These are phyloP conservation scores for Periophthalmus modestus DNA, from an alignment of 2,113 vertebrate genomes.

Conservation along the genomic window DNA sequence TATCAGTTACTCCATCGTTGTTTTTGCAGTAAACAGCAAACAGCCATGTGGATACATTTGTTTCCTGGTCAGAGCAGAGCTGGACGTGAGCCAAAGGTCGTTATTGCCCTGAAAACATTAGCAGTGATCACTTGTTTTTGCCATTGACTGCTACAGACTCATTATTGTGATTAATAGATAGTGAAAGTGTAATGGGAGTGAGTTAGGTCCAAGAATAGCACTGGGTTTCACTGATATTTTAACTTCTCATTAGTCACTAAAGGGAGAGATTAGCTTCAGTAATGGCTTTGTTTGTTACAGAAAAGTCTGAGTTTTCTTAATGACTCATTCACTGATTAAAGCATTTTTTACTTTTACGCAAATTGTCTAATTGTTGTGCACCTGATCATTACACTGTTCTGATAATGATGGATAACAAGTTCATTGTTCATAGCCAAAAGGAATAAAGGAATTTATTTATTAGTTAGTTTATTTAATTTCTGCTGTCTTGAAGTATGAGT, in stretches of 20 bases:
- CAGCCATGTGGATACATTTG: constrained; percentile 32
- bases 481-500: neutral
- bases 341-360: neutral
- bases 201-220: constrained; percentile 42
- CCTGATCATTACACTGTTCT: constrained; percentile 21
- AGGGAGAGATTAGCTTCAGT: constrained; percentile 27
- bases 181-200: constrained; percentile 48
- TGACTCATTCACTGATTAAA: constrained; percentile 8
- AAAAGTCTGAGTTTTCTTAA: constrained; percentile 30
- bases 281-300: constrained; percentile 20
- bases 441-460: neutral
- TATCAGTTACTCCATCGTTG: constrained; percentile 24
- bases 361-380: constrained; percentile 33
- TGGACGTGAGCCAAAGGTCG: constrained; percentile 42
- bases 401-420: neutral
- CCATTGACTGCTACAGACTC: constrained; percentile 31
- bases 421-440: no score
- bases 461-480: no score
- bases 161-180: constrained; percentile 57
- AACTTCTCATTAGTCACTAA: constrained; percentile 37
- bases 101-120: constrained; percentile 32
- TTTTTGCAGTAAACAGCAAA: constrained; percentile 45
- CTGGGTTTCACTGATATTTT: constrained; percentile 39
- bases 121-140: constrained; percentile 30
- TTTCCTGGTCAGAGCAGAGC: constrained; percentile 29